phyloP scores from a whole-genome alignment of 2,888 invertebrate species.

The Pseudanteris insignis region DNA sequence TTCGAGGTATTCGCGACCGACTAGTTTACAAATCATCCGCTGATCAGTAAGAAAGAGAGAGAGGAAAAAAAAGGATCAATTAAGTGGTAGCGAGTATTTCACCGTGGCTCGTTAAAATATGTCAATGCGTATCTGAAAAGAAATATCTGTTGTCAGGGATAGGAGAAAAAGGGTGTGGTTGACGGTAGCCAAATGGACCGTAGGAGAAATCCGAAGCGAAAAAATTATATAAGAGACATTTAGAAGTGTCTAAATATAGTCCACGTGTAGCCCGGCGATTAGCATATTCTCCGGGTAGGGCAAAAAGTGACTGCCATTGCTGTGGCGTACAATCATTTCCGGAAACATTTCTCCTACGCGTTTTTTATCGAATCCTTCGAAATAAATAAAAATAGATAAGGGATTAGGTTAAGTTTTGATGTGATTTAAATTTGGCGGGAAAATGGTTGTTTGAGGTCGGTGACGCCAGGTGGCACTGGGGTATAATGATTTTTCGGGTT shows the following conservation, averaged over 20 bases:
- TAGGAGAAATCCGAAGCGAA: slow-evolving; percentile 35
- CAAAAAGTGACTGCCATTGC: too few species aligned
- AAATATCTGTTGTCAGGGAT: slow-evolving; percentile 38
- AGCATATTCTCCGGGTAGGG: too few species aligned
- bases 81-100: slow-evolving; percentile 38
- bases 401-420: too few species aligned
- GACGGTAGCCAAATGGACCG: slow-evolving; percentile 58
- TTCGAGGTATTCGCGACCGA: slow-evolving; percentile 17
- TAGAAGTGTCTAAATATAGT: slow-evolving; percentile 33
- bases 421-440: too few species aligned
- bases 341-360: too few species aligned
- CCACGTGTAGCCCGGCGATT: slow-evolving; percentile 18
- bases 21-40: slow-evolving; percentile 27
- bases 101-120: slow-evolving; percentile 33
- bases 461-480: too few species aligned
- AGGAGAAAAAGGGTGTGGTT: slow-evolving; percentile 57
- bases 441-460: too few species aligned
- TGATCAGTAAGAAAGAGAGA: slow-evolving; percentile 28
- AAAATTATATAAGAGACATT: slow-evolving; percentile 33
- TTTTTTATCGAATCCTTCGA: too few species aligned
- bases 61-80: slow-evolving; percentile 41
- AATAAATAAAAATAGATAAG: too few species aligned
- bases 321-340: too few species aligned
- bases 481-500: too few species aligned
- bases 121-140: slow-evolving; percentile 35